Evolutionary conservation across 1,140 invertebrate genomes (phyloP), one percentile per base, ranked within the genome.

Genomic region (Achroia grisella): DNA sequence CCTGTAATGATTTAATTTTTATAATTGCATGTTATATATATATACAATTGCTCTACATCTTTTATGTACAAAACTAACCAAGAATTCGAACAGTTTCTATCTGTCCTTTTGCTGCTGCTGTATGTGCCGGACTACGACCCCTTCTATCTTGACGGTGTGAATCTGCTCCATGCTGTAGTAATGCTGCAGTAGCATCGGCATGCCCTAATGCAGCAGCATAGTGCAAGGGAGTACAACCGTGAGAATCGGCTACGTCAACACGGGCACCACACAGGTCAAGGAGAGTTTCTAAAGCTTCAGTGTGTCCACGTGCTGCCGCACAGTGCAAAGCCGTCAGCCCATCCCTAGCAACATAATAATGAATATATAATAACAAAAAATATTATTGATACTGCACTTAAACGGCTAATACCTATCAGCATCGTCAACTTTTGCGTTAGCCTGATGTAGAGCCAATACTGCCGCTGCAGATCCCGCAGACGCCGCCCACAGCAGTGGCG

Each of bases 121-220:
- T 97, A 61, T 91, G 90, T 0, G 90, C 90, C 0, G 90, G 90
- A 45, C 89, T 98, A 63, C 97, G 89, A 8, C 97, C 97, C 78
- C 97, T 95, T 12, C 93, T 88, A 77, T 99, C 97, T 75, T 97
- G 95, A 17, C 95, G 89, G 86, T 98, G 96, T 0, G 96, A 91
- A 82, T 98, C 92, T 2, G 97, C 95, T 2, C 95, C 96, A 39
- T 95, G 90, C 51, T 94, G 91, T 1, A 99, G 86, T 15, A 99
- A 86, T 0, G 96, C 86, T n/a, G 93, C 91, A 0, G 96, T 97
- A 31, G 95, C 95, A 71, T 99, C 96, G 0, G 95, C 94, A 72
- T 99, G 97, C 0, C 97, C 97, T 37, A 98, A 86, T 0, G 97
- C 98, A 0, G 97, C 95, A 1, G 97, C 94, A 76, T 99, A 99